phyloP scores from a whole-genome alignment of 2,888 invertebrate species.

The Mamestra brassicae region DNA sequence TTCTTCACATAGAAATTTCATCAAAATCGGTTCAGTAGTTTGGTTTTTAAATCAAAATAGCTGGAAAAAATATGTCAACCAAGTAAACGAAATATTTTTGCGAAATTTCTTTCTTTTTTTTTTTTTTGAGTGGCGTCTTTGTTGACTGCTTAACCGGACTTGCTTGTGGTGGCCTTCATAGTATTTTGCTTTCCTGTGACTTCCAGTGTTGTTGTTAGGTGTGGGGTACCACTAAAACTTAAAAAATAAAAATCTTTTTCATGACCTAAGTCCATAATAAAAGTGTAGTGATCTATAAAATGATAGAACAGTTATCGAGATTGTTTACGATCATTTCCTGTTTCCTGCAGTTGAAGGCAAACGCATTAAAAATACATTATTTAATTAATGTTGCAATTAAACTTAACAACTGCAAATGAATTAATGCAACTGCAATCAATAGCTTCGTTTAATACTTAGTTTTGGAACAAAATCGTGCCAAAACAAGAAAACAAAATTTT shows the following conservation, averaged over 20 bases:
- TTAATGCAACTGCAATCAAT: conserved; percentile 50
- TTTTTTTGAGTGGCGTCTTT: no score
- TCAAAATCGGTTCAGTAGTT: no score
- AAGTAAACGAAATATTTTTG: no score
- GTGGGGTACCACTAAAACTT: no score
- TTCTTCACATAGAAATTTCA: no score
- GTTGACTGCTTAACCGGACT: no score
- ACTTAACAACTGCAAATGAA: conserved; percentile 31
- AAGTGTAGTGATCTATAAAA: neutral
- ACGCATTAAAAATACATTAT: conserved; percentile 27
- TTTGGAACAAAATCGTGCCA: conserved; percentile 42
- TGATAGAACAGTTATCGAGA: neutral
- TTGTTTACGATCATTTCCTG: conserved; percentile 33
- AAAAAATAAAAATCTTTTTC: neutral
- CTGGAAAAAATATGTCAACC: no score
- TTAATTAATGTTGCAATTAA: conserved; percentile 36
- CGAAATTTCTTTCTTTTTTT: no score
- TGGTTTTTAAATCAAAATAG: no score
- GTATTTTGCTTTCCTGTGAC: no score
- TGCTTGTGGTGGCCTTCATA: no score
- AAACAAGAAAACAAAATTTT: conserved; percentile 39
- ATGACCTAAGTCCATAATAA: neutral
- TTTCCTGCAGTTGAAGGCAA: conserved; percentile 36
- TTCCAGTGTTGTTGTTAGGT: no score
- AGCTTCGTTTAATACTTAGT: conserved; percentile 37